Percentiles rank a stretch among this genome's conserved stretches.
Conservation (phyloP, 2,888 invertebrate genomes). For the Melieria picta region DNA sequence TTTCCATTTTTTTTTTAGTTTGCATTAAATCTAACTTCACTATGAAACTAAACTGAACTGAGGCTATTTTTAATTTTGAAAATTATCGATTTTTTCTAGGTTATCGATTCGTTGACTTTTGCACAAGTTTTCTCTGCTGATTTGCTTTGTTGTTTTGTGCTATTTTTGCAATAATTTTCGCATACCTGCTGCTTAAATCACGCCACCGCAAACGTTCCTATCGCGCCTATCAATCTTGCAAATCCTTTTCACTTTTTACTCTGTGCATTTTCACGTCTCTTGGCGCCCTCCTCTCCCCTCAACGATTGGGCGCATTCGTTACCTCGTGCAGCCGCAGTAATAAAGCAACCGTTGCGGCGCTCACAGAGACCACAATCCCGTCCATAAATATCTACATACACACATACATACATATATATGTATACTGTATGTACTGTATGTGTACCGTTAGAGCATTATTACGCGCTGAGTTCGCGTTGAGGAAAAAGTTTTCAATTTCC, state of each 20-base stretch:
- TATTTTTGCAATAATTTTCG: no score
- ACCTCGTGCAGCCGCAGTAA: not conserved
- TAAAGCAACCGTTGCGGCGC: no score
- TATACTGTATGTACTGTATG: not conserved
- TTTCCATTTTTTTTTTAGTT: no score
- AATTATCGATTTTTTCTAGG: no score
- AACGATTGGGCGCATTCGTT: not conserved
- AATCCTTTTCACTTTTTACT: constrained; percentile 5
- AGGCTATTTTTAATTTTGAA: no score
- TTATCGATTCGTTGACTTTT: no score
- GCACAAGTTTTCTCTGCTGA: no score
- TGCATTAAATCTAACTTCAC: no score
- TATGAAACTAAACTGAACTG: no score
- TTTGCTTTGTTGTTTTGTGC: no score
- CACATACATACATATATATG: not conserved
- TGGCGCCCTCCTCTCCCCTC: not conserved
- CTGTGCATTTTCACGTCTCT: not conserved
- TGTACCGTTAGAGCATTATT: constrained; percentile 8
- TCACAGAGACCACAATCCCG: no score
- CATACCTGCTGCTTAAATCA: not conserved
- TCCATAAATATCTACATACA: not conserved
- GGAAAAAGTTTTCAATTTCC: constrained; percentile 30
- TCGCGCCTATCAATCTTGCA: constrained; percentile 23
- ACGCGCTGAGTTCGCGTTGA: constrained; percentile 5
- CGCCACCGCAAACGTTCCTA: not conserved